phyloP scores from a whole-genome alignment of 2,113 vertebrate species.

The Chlorodrepanis virens region DNA sequence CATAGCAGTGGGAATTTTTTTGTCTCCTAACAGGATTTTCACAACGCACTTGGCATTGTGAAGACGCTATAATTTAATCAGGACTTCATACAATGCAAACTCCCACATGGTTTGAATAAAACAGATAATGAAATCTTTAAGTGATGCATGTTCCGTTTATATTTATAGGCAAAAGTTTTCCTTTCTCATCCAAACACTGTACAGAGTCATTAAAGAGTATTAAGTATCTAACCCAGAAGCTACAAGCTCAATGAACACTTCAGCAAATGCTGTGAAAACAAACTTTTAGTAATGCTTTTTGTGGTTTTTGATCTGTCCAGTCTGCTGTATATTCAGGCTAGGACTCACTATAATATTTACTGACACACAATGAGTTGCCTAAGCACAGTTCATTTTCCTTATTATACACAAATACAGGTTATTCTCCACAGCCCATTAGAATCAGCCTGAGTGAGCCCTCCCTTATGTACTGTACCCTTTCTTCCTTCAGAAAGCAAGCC shows the following conservation, averaged over 20 bases:
- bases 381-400: not conserved
- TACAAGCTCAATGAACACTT: not conserved
- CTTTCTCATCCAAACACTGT: not conserved
- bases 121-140: not conserved
- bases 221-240: not conserved
- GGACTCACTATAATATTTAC: not conserved
- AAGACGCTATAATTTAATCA: not conserved
- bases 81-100: not conserved
- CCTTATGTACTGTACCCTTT: not conserved
- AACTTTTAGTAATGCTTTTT: not conserved
- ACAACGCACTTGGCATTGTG: not conserved
- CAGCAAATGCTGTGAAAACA: not conserved
- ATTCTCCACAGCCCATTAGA: not conserved
- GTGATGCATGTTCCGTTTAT: not conserved
- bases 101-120: not conserved
- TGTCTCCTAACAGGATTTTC: not conserved
- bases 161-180: not conserved
- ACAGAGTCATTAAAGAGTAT: not conserved
- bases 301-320: not conserved
- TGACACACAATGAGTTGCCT: not conserved
- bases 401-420: fast-evolving
- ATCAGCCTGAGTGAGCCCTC: not conserved
- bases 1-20: not conserved
- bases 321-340: not conserved
- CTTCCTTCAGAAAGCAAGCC: not conserved